Base-by-base conservation (phyloP, 1,140 invertebrate species). In the Zaprionus nigranus region DNA sequence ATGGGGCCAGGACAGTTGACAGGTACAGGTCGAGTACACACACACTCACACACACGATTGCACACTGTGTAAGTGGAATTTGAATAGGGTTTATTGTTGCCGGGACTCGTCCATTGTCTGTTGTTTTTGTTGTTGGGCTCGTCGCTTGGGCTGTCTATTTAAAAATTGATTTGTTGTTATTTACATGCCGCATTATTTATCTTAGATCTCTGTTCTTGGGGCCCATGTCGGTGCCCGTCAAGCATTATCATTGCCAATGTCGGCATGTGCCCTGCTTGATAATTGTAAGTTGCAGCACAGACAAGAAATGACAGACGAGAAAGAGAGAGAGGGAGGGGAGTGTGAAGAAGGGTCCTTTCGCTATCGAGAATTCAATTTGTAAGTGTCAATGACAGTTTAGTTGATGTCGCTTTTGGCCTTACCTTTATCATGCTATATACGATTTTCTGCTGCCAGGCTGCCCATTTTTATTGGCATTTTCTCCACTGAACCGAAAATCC, bases 151-250 rank as follows among this genome's bases (percentile, higher is more conserved):
- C 62, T 84, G 70, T 85, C 82, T 87, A 84, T 87, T 88, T 84
- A 84, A 87, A 88, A 87, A 81, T 87, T 84, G 81, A 87, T 88
- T 87, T 88, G 84, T 87, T 87, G 81, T 87, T 88, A 87, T 88
- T 88, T 84, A 87, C 84, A 87, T 87, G 78, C 80, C 64, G 67
- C 83, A 88, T 87, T 87, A 83, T 88, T 88, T 83, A 82, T 87
- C 81, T 82, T 54, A 69, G 70, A 75, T 82, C 71, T 76, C 56
- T 76, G 62, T 80, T 58, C n/a, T 73, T 46, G 6, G 66, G 71
- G 64, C 63, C 43, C 60, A 53, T 74, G 68, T 69, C 62, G 43
- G 46, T 78, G 65, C 46, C 69, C 36, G 59, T 54, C 73, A 49
- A 51, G 34, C 51, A 65, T 78, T 75, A 78, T 75, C 59, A 46